phyloP scores from a whole-genome alignment of 2,888 invertebrate genomes.

The Agrypnus murinus region DNA sequence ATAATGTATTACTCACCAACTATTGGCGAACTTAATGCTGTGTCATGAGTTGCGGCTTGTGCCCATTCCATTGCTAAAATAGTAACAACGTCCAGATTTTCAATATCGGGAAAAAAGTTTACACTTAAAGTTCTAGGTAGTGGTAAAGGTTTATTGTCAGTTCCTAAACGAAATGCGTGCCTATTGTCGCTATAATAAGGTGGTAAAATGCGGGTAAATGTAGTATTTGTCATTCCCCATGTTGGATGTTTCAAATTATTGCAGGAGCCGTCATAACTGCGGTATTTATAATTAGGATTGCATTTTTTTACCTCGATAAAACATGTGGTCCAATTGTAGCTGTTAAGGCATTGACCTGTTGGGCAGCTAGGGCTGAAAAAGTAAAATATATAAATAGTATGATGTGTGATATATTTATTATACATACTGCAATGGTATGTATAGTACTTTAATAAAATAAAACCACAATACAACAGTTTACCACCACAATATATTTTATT shows the following conservation, averaged over 20 bases:
- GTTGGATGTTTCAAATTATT: slow-evolving; percentile 80
- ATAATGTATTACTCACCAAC: slow-evolving; percentile 7
- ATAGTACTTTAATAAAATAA: too few relatives aligned
- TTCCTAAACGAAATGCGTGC: slow-evolving; percentile 70
- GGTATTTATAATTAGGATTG: slow-evolving; percentile 70
- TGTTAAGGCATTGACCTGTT: background rate
- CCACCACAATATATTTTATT: too few relatives aligned
- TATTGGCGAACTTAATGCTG: slow-evolving; percentile 65
- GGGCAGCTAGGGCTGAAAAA: background rate
- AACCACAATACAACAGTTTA: too few relatives aligned
- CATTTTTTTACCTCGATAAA: background rate
- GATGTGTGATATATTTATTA: too few relatives aligned
- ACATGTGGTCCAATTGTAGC: slow-evolving; percentile 19
- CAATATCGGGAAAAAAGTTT: slow-evolving; percentile 74
- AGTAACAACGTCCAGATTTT: slow-evolving; percentile 75
- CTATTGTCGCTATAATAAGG: slow-evolving; percentile 76
- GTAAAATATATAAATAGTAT: background rate
- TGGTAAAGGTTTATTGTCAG: slow-evolving; percentile 74
- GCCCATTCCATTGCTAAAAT: slow-evolving; percentile 82
- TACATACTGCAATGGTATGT: too few relatives aligned
- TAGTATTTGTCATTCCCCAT: slow-evolving; percentile 79
- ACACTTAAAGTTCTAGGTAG: slow-evolving; percentile 78
- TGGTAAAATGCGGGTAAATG: slow-evolving; percentile 76
- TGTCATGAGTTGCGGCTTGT: slow-evolving; percentile 82
- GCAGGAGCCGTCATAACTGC: slow-evolving; percentile 83